A percentile compares a stretch with the other conserved stretches of the same genome.
Evolutionary conservation across 2,113 vertebrate genomes (phyloP).

Genomic region (Tenrec ecaudatus): DNA sequence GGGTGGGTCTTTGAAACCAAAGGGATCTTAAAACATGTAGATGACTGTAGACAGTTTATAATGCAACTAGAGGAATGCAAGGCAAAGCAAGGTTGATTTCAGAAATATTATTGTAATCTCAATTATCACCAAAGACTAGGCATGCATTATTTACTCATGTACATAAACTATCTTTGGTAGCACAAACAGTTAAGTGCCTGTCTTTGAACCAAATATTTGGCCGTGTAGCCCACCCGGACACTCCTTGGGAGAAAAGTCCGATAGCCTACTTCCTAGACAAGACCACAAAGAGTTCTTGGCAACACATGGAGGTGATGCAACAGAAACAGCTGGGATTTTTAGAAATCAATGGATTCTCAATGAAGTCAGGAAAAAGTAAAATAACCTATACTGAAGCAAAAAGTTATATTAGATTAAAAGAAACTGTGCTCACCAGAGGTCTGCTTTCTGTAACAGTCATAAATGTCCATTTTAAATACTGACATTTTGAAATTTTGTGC

Average conservation of each 20-base stretch:
- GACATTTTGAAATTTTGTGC: not conserved
- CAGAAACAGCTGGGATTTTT: too few species aligned
- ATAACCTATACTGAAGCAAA: not conserved
- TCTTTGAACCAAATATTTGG: not conserved
- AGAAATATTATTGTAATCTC: not conserved
- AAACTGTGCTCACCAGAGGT: not conserved
- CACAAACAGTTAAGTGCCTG: not conserved
- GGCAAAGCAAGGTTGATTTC: conserved; percentile 8
- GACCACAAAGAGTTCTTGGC: too few species aligned
- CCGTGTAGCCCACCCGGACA: not conserved
- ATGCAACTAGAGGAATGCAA: conserved; percentile 13
- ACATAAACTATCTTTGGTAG: not conserved
- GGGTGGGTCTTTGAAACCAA: not conserved
- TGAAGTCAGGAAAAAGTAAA: conserved; percentile 33
- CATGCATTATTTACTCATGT: not conserved
- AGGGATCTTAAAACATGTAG: not conserved
- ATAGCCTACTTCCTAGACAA: too few species aligned
- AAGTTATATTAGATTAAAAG: conserved; percentile 27
- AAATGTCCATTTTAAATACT: conserved; percentile 8
- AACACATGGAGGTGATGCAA: too few species aligned
- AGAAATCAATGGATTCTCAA: not conserved
- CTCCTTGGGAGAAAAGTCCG: too few species aligned
- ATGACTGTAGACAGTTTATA: not conserved
- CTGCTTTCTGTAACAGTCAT: not conserved
- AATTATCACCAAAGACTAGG: not conserved